phyloP scores from a whole-genome alignment of 2,797 vertebrate genomes.

The Hippopotamyrus pictus region DNA sequence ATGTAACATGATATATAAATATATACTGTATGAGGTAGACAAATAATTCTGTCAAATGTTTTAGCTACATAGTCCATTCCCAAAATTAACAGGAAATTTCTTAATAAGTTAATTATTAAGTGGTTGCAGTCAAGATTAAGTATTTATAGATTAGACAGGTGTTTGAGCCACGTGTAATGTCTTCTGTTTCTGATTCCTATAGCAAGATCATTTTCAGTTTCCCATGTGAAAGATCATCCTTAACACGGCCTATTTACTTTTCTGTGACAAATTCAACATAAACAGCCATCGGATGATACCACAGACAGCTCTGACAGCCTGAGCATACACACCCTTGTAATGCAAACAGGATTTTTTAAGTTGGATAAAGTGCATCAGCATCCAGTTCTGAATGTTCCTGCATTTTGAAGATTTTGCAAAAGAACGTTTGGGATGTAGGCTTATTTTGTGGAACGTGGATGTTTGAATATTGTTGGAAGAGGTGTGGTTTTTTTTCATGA shows the following conservation, averaged over 20 bases:
- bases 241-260: not conserved
- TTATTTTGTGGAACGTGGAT: not conserved
- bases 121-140: not conserved
- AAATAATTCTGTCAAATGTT: not conserved
- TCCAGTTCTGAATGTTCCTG: not conserved
- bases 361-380: not conserved
- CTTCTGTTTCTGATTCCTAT: not conserved
- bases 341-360: not conserved
- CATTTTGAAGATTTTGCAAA: not conserved
- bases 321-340: not conserved
- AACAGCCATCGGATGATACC: not conserved
- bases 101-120: not conserved
- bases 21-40: not conserved
- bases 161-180: not conserved
- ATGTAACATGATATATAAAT: not conserved
- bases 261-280: not conserved
- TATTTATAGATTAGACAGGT: not conserved
- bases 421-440: not conserved
- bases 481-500: not conserved
- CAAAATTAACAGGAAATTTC: not conserved
- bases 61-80: not conserved
- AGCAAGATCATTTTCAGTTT: not conserved
- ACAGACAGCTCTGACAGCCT: not conserved
- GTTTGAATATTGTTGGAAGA: not conserved
- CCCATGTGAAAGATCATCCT: not conserved